phyloP scores from a whole-genome alignment of 1,140 invertebrate genomes.

The Atta colombica region DNA sequence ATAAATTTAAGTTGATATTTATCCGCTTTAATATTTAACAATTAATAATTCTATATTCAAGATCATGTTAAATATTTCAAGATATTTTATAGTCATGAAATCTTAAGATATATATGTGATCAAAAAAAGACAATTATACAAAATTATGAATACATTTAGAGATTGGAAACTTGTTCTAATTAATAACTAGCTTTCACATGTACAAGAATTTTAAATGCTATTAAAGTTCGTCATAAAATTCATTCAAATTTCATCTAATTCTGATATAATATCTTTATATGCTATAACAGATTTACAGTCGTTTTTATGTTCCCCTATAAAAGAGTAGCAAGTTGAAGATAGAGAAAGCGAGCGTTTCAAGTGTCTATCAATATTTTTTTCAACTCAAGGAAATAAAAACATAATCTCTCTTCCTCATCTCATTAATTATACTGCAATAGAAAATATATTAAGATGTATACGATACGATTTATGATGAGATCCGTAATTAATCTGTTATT shows the following conservation, averaged over 20 bases:
- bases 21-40: too few species aligned
- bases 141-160: not conserved
- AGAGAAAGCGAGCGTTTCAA: slow-evolving; percentile 6
- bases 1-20: not conserved
- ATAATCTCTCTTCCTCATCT: not conserved
- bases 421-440: slow-evolving; percentile 4
- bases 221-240: not conserved
- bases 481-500: slow-evolving; percentile 16
- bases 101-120: not conserved
- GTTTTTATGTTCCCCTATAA: too few species aligned
- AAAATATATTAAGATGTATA: slow-evolving; percentile 2
- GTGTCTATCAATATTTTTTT: slow-evolving; percentile 21
- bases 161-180: not conserved
- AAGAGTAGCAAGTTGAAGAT: not conserved
- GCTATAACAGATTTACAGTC: not conserved
- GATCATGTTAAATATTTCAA: not conserved
- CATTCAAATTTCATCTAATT: not conserved
- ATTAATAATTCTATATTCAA: not conserved
- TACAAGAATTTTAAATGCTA: not conserved
- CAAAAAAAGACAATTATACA: not conserved
- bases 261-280: not conserved
- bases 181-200: not conserved
- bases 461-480: not conserved
- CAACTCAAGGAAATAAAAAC: not conserved
- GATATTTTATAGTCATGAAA: not conserved